These are phyloP conservation scores for Malachius bipustulatus DNA, from an alignment of 2,888 invertebrate genomes.

Conservation along the genomic window DNA sequence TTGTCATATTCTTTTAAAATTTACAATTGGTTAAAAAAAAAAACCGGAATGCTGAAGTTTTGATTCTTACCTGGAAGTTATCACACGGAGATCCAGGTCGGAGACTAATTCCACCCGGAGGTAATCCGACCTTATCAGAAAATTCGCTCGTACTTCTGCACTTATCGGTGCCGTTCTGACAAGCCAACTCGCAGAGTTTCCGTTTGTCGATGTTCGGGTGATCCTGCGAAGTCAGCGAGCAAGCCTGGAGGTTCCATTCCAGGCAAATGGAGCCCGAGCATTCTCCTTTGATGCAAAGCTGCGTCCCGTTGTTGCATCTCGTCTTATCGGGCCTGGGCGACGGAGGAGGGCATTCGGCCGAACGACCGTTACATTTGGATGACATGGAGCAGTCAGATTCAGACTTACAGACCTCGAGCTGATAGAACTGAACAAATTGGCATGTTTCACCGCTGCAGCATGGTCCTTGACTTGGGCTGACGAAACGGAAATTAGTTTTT, in stretches of 20 bases:
- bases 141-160: constrained; percentile 85
- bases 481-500: too few species aligned
- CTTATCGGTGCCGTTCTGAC: constrained; percentile 71
- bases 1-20: too few species aligned
- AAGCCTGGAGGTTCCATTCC: constrained; percentile 88
- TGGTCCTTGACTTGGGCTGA: constrained; percentile 93
- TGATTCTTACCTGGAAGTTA: constrained; percentile 70
- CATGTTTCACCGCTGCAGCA: constrained; percentile 80
- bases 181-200: constrained; percentile 92
- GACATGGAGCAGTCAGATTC: constrained; percentile 85
- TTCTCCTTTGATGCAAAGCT: constrained; percentile 79
- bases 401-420: constrained; percentile 62
- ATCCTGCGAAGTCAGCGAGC: constrained; percentile 78
- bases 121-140: constrained; percentile 58
- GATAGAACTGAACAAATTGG: constrained; percentile 54
- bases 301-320: constrained; percentile 88
- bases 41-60: too few species aligned
- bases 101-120: constrained; percentile 71
- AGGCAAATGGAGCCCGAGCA: constrained; percentile 93
- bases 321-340: constrained; percentile 75
- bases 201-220: constrained; percentile 67
- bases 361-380: constrained; percentile 73
- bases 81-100: constrained; percentile 97
- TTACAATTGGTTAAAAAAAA: too few species aligned
- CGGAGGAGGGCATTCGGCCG: constrained; percentile 81